These are phyloP conservation scores for Lithobates pipiens DNA, from an alignment of 2,797 vertebrate species.

Conservation along the genomic window DNA sequence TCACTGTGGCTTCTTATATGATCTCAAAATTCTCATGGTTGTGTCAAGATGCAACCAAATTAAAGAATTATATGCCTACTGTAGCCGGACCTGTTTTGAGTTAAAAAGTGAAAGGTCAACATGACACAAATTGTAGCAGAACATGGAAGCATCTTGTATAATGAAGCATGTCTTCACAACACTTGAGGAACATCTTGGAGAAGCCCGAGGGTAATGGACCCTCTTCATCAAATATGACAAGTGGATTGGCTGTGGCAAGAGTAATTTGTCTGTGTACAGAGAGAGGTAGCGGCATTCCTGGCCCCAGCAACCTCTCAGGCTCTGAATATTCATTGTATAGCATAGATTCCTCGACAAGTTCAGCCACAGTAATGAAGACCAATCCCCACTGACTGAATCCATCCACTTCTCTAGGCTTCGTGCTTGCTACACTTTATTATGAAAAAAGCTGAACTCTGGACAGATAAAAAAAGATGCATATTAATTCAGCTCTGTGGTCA, in stretches of 20 bases:
- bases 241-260: conserved; percentile 17
- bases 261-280: background rate
- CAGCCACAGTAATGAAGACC: background rate
- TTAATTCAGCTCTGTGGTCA: too few species aligned
- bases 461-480: too few species aligned
- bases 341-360: conserved; percentile 5
- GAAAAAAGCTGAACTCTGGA: background rate
- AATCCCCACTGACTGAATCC: conserved; percentile 1
- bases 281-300: background rate
- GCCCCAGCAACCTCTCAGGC: background rate
- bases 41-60: background rate
- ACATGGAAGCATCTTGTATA: background rate
- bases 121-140: background rate
- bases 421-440: conserved; percentile 3
- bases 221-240: conserved; percentile 48
- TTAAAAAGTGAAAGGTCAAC: conserved; percentile 1
- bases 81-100: background rate
- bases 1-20: too few species aligned
- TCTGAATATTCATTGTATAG: conserved; percentile 33
- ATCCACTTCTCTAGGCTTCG: conserved; percentile 6
- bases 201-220: background rate
- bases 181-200: background rate
- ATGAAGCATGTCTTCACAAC: background rate
- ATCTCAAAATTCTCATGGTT: too few species aligned
- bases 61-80: background rate